Evolutionary conservation across 2,888 invertebrate species (phyloP), one percentile per base, ranked within the genome.

Genomic region (Cremastobaeus sp.): DNA sequence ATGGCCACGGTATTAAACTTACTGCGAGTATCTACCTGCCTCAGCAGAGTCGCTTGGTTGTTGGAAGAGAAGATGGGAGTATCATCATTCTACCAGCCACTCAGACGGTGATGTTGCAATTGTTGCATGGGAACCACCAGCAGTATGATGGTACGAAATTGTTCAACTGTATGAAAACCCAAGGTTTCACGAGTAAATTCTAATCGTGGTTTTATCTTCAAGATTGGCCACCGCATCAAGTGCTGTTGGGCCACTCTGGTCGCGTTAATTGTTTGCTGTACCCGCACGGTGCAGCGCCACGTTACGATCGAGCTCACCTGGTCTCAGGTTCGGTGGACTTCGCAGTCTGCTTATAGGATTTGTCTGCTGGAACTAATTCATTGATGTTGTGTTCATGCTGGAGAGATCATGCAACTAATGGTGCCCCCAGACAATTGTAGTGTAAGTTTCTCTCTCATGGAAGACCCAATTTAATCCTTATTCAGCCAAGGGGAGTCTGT

Each of bases 241-340:
- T 96, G 30, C 89, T 97, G 0, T 89, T 93, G 0, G 98, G 98
- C 0, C 99, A 99, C 88, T 94, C 94, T 41, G 98, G 98, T 0
- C 90, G 96, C 39, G 98, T 99, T 0, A 99, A 97, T 86, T 97
- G 97, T 83, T 90, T 99, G 0, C 89, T 99, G 0, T 99, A 99
- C 84, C 99, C 99, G 0, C 95, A 97, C 80, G 94, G 97, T 81
- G 94, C 97, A 4, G 95, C 96, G 83, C 90, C 92, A 1, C 93
- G 97, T 85, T 98, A 96, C 85, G 96, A 97, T 85, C 93, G 94
- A 77, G 90, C 94, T 0, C 94, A 96, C 85, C 89, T 97, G n/a
- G 92, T 99, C 0, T 98, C 97, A 0, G 99, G 99, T 0, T 98
- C 98, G 0, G 96, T 97, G 8, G 99, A 99, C 89, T 99, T 99